These are phyloP conservation scores for Sinohyriopsis cumingii DNA, from an alignment of 2,888 invertebrate genomes.

Conservation along the genomic window DNA sequence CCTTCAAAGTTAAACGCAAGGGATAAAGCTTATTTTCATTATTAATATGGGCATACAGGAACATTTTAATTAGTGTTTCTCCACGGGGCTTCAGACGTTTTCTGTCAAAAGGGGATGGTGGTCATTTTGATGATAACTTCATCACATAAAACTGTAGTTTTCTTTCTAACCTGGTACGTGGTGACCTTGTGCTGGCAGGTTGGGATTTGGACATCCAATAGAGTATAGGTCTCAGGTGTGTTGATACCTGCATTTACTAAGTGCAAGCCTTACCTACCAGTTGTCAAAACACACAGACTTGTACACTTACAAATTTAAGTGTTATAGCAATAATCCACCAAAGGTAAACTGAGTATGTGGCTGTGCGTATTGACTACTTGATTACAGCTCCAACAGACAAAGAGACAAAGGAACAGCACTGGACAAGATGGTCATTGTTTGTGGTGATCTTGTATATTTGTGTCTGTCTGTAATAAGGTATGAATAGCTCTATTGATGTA, in stretches of 20 bases:
- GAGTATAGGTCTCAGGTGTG: conserved; percentile 30
- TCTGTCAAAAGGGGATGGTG: conserved; percentile 49
- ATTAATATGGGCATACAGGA: conserved; percentile 44
- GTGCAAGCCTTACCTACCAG: conserved; percentile 30
- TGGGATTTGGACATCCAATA: conserved; percentile 39
- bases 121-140: conserved; percentile 42
- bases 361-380: conserved; percentile 26
- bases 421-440: conserved; percentile 32
- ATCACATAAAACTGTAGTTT: conserved; percentile 43
- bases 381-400: conserved; percentile 17
- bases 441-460: conserved; percentile 18
- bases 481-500: no score
- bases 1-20: conserved; percentile 33
- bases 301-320: conserved; percentile 34
- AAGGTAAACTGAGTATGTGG: conserved; percentile 31
- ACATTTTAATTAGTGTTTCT: conserved; percentile 50
- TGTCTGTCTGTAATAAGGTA: conserved; percentile 7
- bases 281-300: conserved; percentile 34
- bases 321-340: conserved; percentile 34
- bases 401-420: conserved; percentile 14
- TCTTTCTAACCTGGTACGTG: conserved; percentile 27
- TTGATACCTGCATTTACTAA: conserved; percentile 37
- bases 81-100: conserved; percentile 44
- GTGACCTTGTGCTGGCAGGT: conserved; percentile 40
- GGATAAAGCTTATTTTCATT: conserved; percentile 37